Conservation (phyloP, 2,797 vertebrate species). For the Alectoris magna region DNA sequence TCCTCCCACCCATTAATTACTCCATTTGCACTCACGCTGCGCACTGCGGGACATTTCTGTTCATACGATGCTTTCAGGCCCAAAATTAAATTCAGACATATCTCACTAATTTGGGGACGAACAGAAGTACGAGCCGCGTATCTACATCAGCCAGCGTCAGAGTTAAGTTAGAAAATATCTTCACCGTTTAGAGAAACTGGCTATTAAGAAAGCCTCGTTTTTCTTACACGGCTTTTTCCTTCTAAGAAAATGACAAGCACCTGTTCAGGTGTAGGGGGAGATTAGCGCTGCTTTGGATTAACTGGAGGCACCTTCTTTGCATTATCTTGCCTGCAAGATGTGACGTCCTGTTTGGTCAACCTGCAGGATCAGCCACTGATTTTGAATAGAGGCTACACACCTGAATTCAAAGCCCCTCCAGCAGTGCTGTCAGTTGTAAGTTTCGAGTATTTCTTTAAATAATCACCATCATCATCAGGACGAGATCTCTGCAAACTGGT, state of each 20-base stretch:
- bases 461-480: background rate
- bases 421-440: background rate
- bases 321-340: background rate
- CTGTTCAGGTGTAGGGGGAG: background rate
- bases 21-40: background rate
- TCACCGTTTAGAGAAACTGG: background rate
- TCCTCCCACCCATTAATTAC: background rate
- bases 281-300: background rate
- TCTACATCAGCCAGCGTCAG: background rate
- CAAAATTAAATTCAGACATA: constrained; percentile 13
- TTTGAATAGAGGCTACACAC: background rate
- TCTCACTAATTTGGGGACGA: constrained; percentile 5
- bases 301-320: background rate
- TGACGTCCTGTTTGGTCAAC: background rate
- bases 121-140: constrained; percentile 11
- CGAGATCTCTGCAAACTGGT: constrained; percentile 65
- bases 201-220: background rate
- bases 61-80: background rate
- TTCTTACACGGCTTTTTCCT: background rate
- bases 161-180: background rate
- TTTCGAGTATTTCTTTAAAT: background rate
- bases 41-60: background rate
- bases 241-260: background rate
- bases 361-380: background rate
- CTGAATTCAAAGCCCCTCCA: background rate